Conservation (phyloP, 1,140 invertebrate genomes). For the Apis florea region DNA sequence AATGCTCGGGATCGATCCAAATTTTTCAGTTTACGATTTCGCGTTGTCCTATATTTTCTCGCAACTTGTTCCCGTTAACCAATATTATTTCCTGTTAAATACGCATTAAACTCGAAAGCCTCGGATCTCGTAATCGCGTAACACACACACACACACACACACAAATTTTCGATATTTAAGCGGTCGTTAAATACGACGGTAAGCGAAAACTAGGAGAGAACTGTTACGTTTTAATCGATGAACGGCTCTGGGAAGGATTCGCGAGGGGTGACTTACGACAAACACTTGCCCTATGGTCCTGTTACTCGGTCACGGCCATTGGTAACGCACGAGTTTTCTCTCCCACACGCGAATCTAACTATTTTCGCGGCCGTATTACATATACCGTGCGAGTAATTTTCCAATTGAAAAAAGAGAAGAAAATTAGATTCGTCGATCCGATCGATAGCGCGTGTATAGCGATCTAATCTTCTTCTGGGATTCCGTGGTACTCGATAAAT, state of each 20-base stretch:
- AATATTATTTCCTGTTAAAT: not conserved
- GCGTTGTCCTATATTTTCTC: not conserved
- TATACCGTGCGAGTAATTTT: not conserved
- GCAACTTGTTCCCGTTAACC: not conserved
- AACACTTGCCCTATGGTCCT: constrained; percentile 13
- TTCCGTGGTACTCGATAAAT: not conserved
- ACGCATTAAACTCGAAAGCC: constrained; percentile 4
- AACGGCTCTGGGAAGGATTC: constrained; percentile 14
- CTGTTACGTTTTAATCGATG: constrained; percentile 17
- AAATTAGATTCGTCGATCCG: not conserved
- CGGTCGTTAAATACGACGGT: not conserved
- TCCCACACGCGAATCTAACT: not conserved
- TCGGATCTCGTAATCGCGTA: not conserved
- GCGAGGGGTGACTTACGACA: not conserved
- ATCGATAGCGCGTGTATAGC: not conserved
- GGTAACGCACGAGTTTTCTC: constrained; percentile 8
- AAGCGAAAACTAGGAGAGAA: not conserved
- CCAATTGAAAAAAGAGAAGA: too few relatives aligned
- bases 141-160: not conserved
- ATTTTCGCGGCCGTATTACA: not conserved
- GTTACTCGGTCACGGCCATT: constrained; percentile 27
- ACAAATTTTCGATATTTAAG: too few relatives aligned
- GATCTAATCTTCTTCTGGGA: not conserved
- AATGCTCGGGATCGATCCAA: not conserved
- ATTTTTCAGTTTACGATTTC: not conserved